Evolutionary conservation across 2,113 vertebrate genomes (phyloP), one percentile per base, ranked within the genome.

Genomic region (Pelusios castaneus): DNA sequence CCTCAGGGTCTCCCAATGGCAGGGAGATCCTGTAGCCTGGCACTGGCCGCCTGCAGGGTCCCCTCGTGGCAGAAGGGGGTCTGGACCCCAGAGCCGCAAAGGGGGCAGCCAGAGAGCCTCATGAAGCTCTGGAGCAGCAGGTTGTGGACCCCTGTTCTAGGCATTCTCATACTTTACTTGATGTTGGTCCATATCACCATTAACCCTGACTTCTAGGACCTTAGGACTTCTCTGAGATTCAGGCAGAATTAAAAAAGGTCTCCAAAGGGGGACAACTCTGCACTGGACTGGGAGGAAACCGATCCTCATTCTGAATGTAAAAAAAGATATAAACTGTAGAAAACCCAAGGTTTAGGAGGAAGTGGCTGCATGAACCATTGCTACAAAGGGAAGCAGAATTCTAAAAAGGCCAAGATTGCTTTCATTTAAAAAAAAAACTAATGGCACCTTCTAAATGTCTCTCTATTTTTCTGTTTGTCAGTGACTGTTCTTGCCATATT

Each of bases 401-500:
- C 91, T 94, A 6, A 21, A 54, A 82, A 91, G 54, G 67, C 41
- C 2, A 0, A 0, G 77, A 95, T 92, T 83, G 77, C 89, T 84
- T 96, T 87, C 55, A 43, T 55, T 82, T n/a, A n/a, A 67, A 12
- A 85, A 85, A 21, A 0, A 1, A 80, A 94, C 80, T 95, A 95
- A 94, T 4, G 3, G 29, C 93, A 49, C 84, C 81, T 91, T 94
- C 85, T 95, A 55, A 89, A 94, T 94, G 89, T 89, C 29, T 96
- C 92, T 97, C 91, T 94, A 14, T 97, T 96, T 96, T 97, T 94
- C 76, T 96, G 22, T 95, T 95, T 96, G 94, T 77, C 97, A 99
- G 99, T 99, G 98, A 99, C 99, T 5, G 99, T 99, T 73, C 98
- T 99, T 97, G 99, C 99, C 90, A 99, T 99, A 97, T 99, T 99